Conservation (phyloP, 2,888 invertebrate species). For the Xestia sexstrigata region DNA sequence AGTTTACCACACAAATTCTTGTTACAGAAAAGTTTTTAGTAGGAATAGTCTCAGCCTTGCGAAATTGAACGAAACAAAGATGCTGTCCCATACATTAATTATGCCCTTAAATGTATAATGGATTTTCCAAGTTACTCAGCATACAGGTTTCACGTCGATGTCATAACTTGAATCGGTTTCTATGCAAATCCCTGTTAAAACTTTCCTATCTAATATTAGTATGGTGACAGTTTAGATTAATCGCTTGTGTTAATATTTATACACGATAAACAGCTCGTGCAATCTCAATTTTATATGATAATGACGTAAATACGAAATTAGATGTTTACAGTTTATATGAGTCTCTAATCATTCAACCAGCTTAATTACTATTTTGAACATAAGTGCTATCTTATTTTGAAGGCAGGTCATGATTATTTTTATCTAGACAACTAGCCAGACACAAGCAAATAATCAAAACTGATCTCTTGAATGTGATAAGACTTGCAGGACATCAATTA, state of each 20-base stretch:
- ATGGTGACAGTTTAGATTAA: constrained; percentile 43
- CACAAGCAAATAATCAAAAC: not conserved
- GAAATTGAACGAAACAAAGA: not conserved
- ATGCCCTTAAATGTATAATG: constrained; percentile 26
- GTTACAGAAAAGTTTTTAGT: too few species aligned
- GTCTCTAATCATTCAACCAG: not conserved
- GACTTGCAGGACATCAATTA: too few species aligned
- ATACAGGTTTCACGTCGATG: constrained; percentile 41
- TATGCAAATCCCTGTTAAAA: constrained; percentile 47
- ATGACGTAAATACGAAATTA: constrained; percentile 10
- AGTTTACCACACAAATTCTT: too few species aligned
- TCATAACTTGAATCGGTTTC: constrained; percentile 36
- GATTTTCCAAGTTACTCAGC: constrained; percentile 32
- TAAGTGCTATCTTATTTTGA: not conserved
- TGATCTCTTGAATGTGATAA: too few species aligned
- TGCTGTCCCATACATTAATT: not conserved
- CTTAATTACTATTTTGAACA: not conserved
- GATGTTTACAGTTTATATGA: not conserved
- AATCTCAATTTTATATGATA: constrained; percentile 15
- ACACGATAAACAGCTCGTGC: constrained; percentile 15
- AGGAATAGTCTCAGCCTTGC: not conserved
- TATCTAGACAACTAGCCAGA: not conserved
- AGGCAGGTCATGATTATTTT: not conserved
- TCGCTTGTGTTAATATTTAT: constrained; percentile 38
- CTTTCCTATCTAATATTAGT: constrained; percentile 44